Percentiles rank a stretch among this genome's conserved stretches.
phyloP scores from a whole-genome alignment of 2,797 vertebrate genomes.

The Syncerus caffer region DNA sequence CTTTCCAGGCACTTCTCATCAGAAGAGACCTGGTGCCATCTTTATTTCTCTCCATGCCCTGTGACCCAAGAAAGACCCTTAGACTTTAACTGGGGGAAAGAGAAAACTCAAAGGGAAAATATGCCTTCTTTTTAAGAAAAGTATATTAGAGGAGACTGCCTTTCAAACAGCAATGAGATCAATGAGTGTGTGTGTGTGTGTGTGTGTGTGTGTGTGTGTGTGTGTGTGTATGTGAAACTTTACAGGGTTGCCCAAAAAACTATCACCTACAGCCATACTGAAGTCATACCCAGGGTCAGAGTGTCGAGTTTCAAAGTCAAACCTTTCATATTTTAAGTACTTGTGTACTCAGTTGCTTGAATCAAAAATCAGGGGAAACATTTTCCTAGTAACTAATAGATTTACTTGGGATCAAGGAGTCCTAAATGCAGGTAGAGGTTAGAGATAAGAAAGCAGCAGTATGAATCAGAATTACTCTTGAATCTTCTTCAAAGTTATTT shows the following conservation, averaged over 20 bases:
- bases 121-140: not conserved
- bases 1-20: not conserved
- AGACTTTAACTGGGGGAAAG: not conserved
- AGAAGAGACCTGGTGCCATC: not conserved
- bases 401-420: not conserved
- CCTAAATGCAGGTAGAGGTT: not conserved
- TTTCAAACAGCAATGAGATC: not conserved
- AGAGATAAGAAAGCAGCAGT: not conserved
- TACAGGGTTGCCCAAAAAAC: rapidly evolving
- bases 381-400: not conserved
- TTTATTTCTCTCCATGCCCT: not conserved
- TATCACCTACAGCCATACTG: rapidly evolving
- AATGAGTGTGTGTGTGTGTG: not conserved
- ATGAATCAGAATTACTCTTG: not conserved
- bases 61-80: not conserved
- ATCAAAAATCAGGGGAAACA: not conserved
- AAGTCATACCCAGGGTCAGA: not conserved
- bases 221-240: not conserved
- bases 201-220: not conserved
- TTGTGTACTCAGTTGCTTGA: not conserved
- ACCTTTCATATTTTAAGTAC: not conserved
- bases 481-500: not conserved
- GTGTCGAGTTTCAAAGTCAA: not conserved
- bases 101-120: not conserved
- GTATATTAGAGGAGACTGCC: not conserved